phyloP scores from a whole-genome alignment of 1,140 invertebrate species.

The Melipona quadrifasciata region DNA sequence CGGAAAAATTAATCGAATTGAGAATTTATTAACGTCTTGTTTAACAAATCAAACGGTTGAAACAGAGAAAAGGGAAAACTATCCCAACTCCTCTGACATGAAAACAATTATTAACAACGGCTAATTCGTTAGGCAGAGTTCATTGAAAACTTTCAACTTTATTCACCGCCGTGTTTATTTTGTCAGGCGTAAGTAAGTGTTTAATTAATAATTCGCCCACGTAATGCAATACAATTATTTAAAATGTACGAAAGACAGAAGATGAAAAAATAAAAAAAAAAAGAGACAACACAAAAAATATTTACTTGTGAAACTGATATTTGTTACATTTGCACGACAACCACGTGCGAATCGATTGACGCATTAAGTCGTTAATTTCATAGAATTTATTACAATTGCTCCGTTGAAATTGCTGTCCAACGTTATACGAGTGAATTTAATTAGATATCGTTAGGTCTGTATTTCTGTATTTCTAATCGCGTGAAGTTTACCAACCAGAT shows the following conservation, averaged over 20 bases:
- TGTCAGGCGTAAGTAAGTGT: constrained; percentile 36
- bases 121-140: constrained; percentile 24
- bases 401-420: not conserved
- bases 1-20: not conserved
- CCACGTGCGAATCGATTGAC: no score
- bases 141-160: not conserved
- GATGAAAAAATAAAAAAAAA: not conserved
- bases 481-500: not conserved
- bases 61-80: not conserved
- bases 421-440: no score
- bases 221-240: not conserved
- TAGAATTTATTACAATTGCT: not conserved
- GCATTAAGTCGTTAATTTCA: not conserved
- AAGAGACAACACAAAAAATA: not conserved
- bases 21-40: not conserved
- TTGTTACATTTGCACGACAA: not conserved
- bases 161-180: constrained; percentile 20
- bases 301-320: not conserved
- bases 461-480: not conserved
- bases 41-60: not conserved
- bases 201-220: constrained; percentile 40
- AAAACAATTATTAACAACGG: not conserved
- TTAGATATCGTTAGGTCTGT: not conserved
- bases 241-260: not conserved
- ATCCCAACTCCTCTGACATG: not conserved